These are phyloP conservation scores for Cranoglanis bouderius DNA, from an alignment of 2,113 vertebrate species.

Conservation along the genomic window DNA sequence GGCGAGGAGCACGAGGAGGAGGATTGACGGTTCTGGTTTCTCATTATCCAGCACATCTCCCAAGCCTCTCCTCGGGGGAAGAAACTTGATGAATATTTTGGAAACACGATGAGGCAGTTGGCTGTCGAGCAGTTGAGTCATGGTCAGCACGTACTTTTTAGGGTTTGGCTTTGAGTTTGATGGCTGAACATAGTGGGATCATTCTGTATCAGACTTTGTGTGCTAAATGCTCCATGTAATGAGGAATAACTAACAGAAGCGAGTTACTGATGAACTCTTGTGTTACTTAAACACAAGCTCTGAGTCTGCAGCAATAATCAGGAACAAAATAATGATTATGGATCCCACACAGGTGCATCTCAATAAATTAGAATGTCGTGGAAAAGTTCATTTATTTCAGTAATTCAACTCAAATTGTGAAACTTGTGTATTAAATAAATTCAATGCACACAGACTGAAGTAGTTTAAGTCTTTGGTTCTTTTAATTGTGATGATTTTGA, in stretches of 20 bases:
- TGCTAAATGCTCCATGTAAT: background rate
- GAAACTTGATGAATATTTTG: conserved; percentile 41
- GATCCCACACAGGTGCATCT: no score
- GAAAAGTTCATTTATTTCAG: no score
- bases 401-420: no score
- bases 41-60: conserved; percentile 22
- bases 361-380: no score
- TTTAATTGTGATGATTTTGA: no score
- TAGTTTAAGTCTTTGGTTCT: no score
- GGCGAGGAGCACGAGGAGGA: background rate
- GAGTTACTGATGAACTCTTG: background rate
- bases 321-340: no score
- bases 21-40: conserved; percentile 13
- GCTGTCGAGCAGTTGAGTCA: conserved; percentile 13
- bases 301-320: background rate
- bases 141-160: conserved; percentile 4
- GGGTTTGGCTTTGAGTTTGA: conserved; percentile 13
- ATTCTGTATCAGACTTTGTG: no score
- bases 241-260: background rate
- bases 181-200: no score
- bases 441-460: no score
- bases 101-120: conserved; percentile 41
- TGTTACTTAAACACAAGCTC: background rate
- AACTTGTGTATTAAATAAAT: no score
- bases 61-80: conserved; percentile 28